phyloP scores from a whole-genome alignment of 2,888 invertebrate species.

The Apoderus coryli region DNA sequence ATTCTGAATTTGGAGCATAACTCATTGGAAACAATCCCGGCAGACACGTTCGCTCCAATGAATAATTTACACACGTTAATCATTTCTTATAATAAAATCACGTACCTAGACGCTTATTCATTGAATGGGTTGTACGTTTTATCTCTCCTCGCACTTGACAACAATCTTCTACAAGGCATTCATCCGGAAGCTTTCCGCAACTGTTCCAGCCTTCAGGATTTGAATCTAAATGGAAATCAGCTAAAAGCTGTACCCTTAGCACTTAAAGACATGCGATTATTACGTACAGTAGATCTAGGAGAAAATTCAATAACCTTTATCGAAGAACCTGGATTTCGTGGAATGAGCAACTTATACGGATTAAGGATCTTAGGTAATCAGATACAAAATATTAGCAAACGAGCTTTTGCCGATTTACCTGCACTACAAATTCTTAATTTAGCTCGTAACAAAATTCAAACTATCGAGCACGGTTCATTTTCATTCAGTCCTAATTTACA shows the following conservation, averaged over 20 bases:
- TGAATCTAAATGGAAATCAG: conserved; percentile 79
- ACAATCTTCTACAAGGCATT: conserved; percentile 68
- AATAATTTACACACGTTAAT: conserved; percentile 83
- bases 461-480: conserved; percentile 69
- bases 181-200: conserved; percentile 82
- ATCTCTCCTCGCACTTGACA: conserved; percentile 70
- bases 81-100: conserved; percentile 72
- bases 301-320: conserved; percentile 76
- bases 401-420: conserved; percentile 64
- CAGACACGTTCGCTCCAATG: conserved; percentile 81
- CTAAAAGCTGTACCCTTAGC: conserved; percentile 69
- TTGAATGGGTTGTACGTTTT: conserved; percentile 79
- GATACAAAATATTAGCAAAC: conserved; percentile 65
- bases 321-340: conserved; percentile 68
- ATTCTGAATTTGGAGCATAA: conserved; percentile 77
- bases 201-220: conserved; percentile 78
- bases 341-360: conserved; percentile 74
- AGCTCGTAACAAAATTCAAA: conserved; percentile 68
- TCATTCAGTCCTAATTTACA: conserved; percentile 65
- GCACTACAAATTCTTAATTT: conserved; percentile 76
- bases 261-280: conserved; percentile 67
- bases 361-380: conserved; percentile 81
- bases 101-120: conserved; percentile 71
- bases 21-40: conserved; percentile 65
- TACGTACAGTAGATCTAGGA: conserved; percentile 79